phyloP scores from a whole-genome alignment of 2,797 vertebrate species.

The Megalops cyprinoides region DNA sequence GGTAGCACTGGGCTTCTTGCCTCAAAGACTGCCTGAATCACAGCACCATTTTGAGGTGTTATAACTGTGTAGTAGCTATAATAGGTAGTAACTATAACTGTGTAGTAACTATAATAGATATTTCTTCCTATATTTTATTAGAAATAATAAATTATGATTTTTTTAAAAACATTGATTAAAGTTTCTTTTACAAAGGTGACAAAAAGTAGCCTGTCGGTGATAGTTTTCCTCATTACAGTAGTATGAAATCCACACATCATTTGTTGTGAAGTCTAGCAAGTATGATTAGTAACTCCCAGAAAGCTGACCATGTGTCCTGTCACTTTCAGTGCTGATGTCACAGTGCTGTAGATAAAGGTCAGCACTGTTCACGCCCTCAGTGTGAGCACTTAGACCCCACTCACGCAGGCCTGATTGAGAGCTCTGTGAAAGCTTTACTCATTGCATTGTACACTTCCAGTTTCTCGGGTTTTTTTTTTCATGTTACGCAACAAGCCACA shows the following conservation, averaged over 20 bases:
- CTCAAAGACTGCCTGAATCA: neutral
- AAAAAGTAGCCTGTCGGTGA: no score
- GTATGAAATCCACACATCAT: conserved; percentile 10
- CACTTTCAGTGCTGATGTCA: conserved; percentile 16
- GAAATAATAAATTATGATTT: neutral
- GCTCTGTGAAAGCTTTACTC: neutral
- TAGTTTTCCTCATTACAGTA: conserved; percentile 9
- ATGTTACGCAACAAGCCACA: neutral
- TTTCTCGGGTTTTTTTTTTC: neutral
- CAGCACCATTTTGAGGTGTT: neutral
- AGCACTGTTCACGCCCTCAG: neutral
- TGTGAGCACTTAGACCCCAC: neutral
- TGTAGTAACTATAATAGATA: no score
- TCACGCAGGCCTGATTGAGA: neutral
- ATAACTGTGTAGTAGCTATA: neutral
- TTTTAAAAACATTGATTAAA: no score
- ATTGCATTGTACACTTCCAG: neutral
- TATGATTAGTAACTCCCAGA: conserved; percentile 17
- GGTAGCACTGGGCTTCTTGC: neutral
- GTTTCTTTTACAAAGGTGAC: no score
- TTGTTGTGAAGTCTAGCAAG: conserved; percentile 16
- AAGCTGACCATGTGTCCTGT: conserved; percentile 5
- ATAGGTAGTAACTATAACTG: no score
- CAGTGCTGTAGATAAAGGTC: conserved; percentile 18
- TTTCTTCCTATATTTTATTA: neutral